Base-by-base conservation (phyloP, 2,113 vertebrate genomes). In the Coracopsis vasa region DNA sequence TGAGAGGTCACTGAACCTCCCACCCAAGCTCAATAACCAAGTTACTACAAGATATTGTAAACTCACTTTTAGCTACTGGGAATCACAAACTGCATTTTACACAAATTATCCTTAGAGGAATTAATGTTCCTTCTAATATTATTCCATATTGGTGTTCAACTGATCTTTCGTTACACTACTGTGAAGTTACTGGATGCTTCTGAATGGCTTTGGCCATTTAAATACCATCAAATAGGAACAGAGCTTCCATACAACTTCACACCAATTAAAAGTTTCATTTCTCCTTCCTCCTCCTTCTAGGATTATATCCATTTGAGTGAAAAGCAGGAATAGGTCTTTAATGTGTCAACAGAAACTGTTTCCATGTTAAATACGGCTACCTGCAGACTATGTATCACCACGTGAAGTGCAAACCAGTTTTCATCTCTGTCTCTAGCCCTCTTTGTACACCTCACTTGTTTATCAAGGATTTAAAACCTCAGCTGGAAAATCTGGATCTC, bases 301-400 rank as follows among this genome's bases (percentile, higher is more conserved):
- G 31, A 10, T 33, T 10, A 27, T 7, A 33, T 5, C 42, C 17
- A 16, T 1, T 6, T 11, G 5, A 48, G 9, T 9, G 31, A 78
- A 45, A 33, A 78, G 60, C 72, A 86, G 14, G 5, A 9, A 29
- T 0, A 3, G 64, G 7, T 58, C 81, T 77, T 41, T 3, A 6
- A 37, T 1, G 7, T 14, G 48, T 42, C 2, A 13, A 58, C 27
- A 95, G 66, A 64, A 71, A 17, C 7, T 39, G 12, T 7, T 50
- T 42, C 58, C 44, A 77, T 18, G 54, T 47, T 33, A 14, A 54
- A 16, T 6, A 50, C 0, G 1, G 31, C n/a, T 24, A 31, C 51
- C 39, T 2, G 3, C 56, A 75, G 5, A 29, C 9, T 19, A 2
- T 0, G 3, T 19, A 53, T 42, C 17, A 9, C 7, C 12, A 29